Base-by-base conservation (phyloP, 2,888 invertebrate species). In the Macrostomum cliftonense region DNA sequence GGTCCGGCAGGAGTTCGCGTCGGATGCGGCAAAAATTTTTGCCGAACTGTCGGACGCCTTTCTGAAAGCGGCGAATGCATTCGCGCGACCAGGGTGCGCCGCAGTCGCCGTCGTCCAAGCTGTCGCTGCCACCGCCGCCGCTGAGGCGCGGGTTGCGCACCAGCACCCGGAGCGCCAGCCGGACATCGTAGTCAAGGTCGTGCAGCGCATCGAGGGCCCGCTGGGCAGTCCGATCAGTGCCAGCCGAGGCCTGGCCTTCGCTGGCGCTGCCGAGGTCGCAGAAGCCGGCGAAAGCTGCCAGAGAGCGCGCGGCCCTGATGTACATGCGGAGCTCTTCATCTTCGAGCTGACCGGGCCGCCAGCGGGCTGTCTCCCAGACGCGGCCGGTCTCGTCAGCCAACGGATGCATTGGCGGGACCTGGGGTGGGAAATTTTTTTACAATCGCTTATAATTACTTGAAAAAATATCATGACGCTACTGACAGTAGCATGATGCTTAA, bases 11-110 rank as follows among this genome's bases (percentile, higher is more conserved):
- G 59, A 93, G 76, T 73, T 97, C 95, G 72, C 91, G 91, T 61
- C 83, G 78, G 63, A 97, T 97, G 64, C 88, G 81, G 73, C 89
- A 89, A 75, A 97, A 97, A 74, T 97, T 95, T 75, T 97, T 99
- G 60, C 97, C 97, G 74, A 89, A 89, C 70, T 89, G 89, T 57
- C 93, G 78, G 60, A 99, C 78, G 59, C 97, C 97, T 75, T 95
- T 95, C 55, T 91, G 88, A 76, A 99, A 97, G 60, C 87, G 16
- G 20, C 43, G 43, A 36, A 17, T 11, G 20, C 21, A 19, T 28
- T 43, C 43, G 14, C 20, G 14, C 14, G 17, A 19, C 43, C 43
- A 43, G 20, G 14, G 20, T 20, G 14, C 28, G 28, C 28, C 28
- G 28, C 28, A 28, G 40, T 17, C 20, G 40, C 40, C 40, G 40